phyloP scores from a whole-genome alignment of 1,140 invertebrate species.

The Trinorchestia longiramus region DNA sequence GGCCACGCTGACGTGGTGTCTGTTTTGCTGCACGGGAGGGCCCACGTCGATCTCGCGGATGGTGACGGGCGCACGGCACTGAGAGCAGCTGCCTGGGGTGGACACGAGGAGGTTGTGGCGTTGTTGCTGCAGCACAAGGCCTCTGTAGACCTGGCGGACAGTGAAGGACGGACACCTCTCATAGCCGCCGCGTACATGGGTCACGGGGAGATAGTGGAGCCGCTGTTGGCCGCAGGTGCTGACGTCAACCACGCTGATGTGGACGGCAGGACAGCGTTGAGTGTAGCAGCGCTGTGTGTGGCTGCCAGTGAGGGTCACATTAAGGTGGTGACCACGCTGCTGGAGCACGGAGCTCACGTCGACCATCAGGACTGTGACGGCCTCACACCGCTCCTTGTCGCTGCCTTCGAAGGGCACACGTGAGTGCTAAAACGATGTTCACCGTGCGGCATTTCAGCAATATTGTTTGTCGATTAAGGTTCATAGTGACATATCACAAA shows the following conservation, averaged over 20 bases:
- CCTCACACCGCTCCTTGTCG: constrained; percentile 92
- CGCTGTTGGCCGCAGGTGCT: constrained; percentile 86
- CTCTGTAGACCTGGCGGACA: constrained; percentile 87
- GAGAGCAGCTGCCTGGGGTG: constrained; percentile 79
- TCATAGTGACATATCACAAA: too few species aligned
- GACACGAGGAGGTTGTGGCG: constrained; percentile 91
- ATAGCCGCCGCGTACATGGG: constrained; percentile 75
- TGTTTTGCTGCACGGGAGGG: constrained; percentile 80
- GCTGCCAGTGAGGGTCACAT: constrained; percentile 80
- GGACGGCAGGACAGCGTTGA: constrained; percentile 81
- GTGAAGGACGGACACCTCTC: constrained; percentile 82
- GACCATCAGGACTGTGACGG: constrained; percentile 91
- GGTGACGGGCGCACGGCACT: constrained; percentile 89
- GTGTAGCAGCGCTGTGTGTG: constrained; percentile 90
- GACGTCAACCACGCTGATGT: constrained; percentile 86
- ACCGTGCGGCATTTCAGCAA: neutral
- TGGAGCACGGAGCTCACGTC: constrained; percentile 88
- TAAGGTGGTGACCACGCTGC: constrained; percentile 79
- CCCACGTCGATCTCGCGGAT: constrained; percentile 85
- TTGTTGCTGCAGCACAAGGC: constrained; percentile 87
- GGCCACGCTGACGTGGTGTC: constrained; percentile 84
- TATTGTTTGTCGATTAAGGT: too few species aligned
- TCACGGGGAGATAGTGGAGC: constrained; percentile 74
- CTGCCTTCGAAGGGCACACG: constrained; percentile 93
- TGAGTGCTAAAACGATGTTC: constrained; percentile 68